phyloP scores from a whole-genome alignment of 2,888 invertebrate genomes.

The Drosophila paramelanica region DNA sequence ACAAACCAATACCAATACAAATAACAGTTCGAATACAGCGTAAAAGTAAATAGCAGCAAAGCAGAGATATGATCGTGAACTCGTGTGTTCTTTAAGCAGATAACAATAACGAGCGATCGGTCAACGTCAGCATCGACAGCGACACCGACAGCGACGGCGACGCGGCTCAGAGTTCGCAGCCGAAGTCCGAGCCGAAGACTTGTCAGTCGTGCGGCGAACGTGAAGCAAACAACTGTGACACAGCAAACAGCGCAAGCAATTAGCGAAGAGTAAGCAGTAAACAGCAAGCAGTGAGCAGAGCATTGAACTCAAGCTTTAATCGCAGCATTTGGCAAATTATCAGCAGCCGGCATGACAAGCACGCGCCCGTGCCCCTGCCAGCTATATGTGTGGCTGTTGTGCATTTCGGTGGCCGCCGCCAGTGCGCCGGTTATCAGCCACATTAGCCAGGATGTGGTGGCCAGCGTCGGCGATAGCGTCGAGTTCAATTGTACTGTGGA shows the following conservation, averaged over 20 bases:
- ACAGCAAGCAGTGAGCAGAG: constrained; percentile 32
- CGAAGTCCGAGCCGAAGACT: constrained; percentile 34
- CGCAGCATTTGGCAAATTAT: constrained; percentile 41
- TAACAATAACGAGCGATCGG: constrained; percentile 52
- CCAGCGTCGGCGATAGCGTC: constrained; percentile 82
- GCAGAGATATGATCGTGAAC: constrained; percentile 34
- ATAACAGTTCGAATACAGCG: constrained; percentile 4
- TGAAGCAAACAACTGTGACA: constrained; percentile 41
- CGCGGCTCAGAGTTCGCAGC: constrained; percentile 48
- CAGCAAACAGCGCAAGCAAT: neutral
- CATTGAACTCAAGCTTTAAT: constrained; percentile 54
- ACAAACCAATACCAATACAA: constrained; percentile 20
- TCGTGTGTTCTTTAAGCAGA: constrained; percentile 36
- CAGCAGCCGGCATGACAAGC: constrained; percentile 34
- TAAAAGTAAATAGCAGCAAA: constrained; percentile 16
- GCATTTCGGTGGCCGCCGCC: constrained; percentile 20
- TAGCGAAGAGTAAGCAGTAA: constrained; percentile 5
- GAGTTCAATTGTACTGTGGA: constrained; percentile 84
- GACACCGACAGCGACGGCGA: constrained; percentile 18
- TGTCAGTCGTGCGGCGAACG: constrained; percentile 65
- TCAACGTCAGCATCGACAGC: constrained; percentile 48
- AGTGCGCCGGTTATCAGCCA: constrained; percentile 77
- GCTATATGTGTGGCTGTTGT: constrained; percentile 32
- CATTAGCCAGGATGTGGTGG: constrained; percentile 81
- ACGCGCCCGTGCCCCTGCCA: neutral